Base-by-base conservation (phyloP, 2,797 vertebrate genomes). In the Myripristis murdjan region DNA sequence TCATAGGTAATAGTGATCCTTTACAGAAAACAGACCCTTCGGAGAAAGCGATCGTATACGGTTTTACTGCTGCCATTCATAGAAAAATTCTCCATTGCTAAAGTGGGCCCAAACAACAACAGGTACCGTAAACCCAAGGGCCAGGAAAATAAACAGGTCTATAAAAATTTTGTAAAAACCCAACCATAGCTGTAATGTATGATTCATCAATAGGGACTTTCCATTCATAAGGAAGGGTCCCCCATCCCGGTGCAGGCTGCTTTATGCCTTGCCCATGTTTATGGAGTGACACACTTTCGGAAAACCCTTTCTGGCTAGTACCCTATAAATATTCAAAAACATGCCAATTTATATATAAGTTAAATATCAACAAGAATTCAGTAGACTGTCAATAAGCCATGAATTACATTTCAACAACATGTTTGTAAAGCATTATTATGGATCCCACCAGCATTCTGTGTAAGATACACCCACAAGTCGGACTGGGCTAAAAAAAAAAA, bases 171-270 rank as follows among this genome's bases (percentile, higher is more conserved):
- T 52, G 54, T 77, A 70, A 85, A 87, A 90, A 67, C 23, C 26
- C 9, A 49, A 60, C 28, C 43, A 12, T 64, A 62, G 43, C 52
- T 77, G 54, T 72, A 62, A 79, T 83, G 67, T 62, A 46, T 18
- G 55, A 84, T 87, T 82, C 91, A 90, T 91, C 90, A 79, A 76
- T 70, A 59, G 60, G 61, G 82, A 86, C 31, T 74, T 83, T 87
- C 65, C 81, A 85, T 72, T 77, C 75, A 69, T 43, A 73, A 83
- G 59, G 70, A 77, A 82, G 63, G 43, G 26, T n/a, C 0, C 1
- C 43, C 16, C 12, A n/a, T n/a, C 33, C 18, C 3, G 23, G 56
- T 62, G 78, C 70, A n/a, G n/a, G 60, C 55, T 71, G 81, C 62
- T 82, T 88, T 88, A 84, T 76, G 67, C 61, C 56, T 68, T 81